Conservation (phyloP, 1,140 invertebrate genomes). For the Tetramorium simillimum region DNA sequence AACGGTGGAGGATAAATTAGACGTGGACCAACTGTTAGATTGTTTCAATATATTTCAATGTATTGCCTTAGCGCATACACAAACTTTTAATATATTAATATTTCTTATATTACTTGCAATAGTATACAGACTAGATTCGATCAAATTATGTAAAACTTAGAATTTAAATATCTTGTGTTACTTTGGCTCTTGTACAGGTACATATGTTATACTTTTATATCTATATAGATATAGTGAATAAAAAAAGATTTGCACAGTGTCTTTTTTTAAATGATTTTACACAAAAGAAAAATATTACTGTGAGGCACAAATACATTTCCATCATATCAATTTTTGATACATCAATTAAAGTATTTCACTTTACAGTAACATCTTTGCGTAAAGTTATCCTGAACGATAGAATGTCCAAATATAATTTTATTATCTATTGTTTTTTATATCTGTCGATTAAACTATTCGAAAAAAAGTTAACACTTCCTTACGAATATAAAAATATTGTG, state of each 20-base stretch:
- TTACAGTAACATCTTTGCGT: background rate
- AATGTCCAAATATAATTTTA: background rate
- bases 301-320: too few species aligned
- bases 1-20: background rate
- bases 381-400: background rate
- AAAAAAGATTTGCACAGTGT: background rate
- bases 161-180: background rate
- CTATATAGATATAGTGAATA: background rate
- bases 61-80: background rate
- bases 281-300: background rate
- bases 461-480: background rate
- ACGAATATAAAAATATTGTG: background rate
- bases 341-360: background rate
- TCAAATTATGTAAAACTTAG: constrained; percentile 5
- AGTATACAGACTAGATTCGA: background rate
- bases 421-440: background rate
- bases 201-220: background rate
- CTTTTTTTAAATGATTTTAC: background rate
- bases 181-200: background rate
- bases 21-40: background rate
- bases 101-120: background rate
- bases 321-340: too few species aligned
- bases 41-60: background rate
- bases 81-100: background rate
- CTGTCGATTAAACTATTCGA: background rate